phyloP scores from a whole-genome alignment of 2,888 invertebrate species.

The Tetramorium bicarinatum region DNA sequence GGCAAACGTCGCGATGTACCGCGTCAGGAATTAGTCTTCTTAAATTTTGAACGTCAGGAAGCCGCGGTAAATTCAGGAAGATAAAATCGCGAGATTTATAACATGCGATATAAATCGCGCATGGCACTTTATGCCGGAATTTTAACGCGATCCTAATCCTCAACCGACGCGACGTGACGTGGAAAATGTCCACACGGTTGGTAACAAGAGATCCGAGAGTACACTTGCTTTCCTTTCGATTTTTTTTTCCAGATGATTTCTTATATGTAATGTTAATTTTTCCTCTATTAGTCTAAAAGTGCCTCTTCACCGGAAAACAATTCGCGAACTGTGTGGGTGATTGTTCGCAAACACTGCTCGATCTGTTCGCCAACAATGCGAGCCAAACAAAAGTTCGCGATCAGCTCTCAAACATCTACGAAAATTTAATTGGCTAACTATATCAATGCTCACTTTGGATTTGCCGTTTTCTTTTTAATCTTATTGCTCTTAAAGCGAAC shows the following conservation, averaged over 20 bases:
- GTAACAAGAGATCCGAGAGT: neutral
- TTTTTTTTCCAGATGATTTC: neutral
- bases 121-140: neutral
- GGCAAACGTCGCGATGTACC: neutral
- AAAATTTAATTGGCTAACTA: neutral
- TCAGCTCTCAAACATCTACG: neutral
- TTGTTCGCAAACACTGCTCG: neutral
- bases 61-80: neutral
- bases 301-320: neutral
- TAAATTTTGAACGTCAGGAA: slow-evolving; percentile 20
- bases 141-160: slow-evolving; percentile 1
- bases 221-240: neutral
- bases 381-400: neutral
- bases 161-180: neutral
- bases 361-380: neutral
- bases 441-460: no score
- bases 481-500: neutral
- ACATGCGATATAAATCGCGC: neutral
- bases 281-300: neutral
- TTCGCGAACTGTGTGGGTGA: neutral
- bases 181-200: neutral
- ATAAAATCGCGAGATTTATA: slow-evolving; percentile 19
- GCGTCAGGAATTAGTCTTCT: neutral
- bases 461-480: neutral
- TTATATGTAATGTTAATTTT: neutral